Conservation (phyloP, 2,888 invertebrate genomes). For the Ectropis crepuscularia region DNA sequence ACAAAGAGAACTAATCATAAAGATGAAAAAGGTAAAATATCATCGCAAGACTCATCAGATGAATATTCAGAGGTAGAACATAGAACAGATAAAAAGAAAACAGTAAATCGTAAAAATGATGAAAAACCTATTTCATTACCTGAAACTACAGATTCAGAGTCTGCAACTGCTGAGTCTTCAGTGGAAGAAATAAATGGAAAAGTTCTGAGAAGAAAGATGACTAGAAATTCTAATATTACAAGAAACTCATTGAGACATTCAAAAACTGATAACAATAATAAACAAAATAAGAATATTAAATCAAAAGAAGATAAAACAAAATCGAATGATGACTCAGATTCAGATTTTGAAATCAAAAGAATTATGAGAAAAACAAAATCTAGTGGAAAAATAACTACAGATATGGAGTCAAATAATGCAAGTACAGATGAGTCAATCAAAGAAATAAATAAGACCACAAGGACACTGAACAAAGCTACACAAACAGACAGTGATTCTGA, state of each 20-base stretch:
- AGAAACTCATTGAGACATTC: not conserved
- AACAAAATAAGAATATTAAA: not conserved
- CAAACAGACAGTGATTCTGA: too few species aligned
- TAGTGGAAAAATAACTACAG: not conserved
- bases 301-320: not conserved
- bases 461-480: not conserved
- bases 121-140: not conserved
- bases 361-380: too few species aligned
- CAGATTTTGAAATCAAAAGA: not conserved
- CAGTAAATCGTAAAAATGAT: not conserved
- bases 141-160: not conserved
- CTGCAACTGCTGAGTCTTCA: not conserved
- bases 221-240: not conserved
- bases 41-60: too few species aligned
- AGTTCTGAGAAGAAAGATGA: not conserved
- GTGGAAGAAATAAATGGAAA: not conserved
- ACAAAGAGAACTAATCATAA: too few species aligned
- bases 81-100: not conserved
- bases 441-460: not conserved
- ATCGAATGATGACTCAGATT: not conserved
- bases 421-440: not conserved
- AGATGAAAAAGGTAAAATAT: too few species aligned
- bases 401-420: not conserved
- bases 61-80: too few species aligned
- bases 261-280: not conserved